These are phyloP conservation scores for Uromys caudimaculatus DNA, from an alignment of 2,797 vertebrate genomes.

Conservation along the genomic window DNA sequence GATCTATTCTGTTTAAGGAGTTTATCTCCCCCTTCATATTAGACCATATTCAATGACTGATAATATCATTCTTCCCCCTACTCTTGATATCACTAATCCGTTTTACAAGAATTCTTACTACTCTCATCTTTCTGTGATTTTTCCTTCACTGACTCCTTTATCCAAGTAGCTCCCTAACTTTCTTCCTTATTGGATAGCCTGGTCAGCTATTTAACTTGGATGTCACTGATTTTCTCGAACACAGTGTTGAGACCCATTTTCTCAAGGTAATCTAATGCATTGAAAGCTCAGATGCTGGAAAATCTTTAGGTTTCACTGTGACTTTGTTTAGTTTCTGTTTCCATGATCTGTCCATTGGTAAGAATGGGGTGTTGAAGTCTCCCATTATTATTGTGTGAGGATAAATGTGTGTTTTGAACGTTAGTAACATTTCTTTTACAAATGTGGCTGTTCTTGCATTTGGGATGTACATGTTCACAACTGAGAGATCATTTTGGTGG, in stretches of 20 bases:
- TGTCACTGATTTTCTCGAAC: background rate
- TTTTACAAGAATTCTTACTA: background rate
- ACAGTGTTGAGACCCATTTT: background rate
- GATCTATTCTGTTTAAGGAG: background rate
- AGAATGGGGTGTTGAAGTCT: too few species aligned
- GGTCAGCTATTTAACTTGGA: background rate
- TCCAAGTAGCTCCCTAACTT: too few species aligned
- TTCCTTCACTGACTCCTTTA: background rate
- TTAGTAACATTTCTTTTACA: background rate
- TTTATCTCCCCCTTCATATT: background rate
- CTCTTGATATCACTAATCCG: background rate
- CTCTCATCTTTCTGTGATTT: background rate
- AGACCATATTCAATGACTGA: background rate
- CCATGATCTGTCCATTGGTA: too few species aligned
- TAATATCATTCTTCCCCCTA: background rate
- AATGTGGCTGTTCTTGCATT: background rate
- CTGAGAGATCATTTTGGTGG: background rate
- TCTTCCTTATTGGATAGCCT: background rate
- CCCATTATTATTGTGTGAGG: too few species aligned
- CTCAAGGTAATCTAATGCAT: background rate
- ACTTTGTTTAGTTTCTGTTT: too few species aligned
- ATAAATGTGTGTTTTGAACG: background rate
- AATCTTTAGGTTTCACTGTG: background rate
- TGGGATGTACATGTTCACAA: background rate
- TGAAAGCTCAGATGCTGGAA: background rate